Percentiles rank a stretch among this genome's conserved stretches.
Evolutionary conservation across 2,888 invertebrate species (phyloP).

Genomic region (Lochmaea capreae): DNA sequence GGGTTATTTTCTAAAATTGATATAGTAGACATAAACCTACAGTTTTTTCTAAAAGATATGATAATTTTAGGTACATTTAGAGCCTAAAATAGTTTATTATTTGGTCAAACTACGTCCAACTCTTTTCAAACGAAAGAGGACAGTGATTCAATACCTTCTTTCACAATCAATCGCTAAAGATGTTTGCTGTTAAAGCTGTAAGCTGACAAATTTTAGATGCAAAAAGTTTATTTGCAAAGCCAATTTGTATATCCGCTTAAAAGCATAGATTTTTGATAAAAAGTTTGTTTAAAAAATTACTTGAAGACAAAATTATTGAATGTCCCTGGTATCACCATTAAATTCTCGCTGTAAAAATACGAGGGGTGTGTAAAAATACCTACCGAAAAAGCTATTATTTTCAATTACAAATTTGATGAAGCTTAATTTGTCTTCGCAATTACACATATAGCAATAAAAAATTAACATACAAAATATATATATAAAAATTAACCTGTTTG

Average conservation of each 20-base stretch:
- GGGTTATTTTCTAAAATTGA: too few relatives aligned
- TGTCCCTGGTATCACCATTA: too few relatives aligned
- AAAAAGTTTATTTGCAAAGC: neutral
- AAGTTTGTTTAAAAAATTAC: too few relatives aligned
- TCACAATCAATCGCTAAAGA: neutral
- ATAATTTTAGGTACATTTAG: neutral
- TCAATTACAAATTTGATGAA: neutral
- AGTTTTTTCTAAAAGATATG: neutral
- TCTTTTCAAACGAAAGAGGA: neutral
- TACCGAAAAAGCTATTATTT: too few relatives aligned
- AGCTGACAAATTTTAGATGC: neutral
- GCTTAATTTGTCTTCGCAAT: neutral
- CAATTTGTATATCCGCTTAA: too few relatives aligned
- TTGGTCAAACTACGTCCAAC: neutral
- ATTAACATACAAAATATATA: conserved; percentile 3
- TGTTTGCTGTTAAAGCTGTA: neutral
- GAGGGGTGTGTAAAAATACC: too few relatives aligned
- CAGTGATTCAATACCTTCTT: neutral
- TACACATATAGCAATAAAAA: neutral
- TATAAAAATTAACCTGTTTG: neutral
- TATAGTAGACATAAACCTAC: too few relatives aligned
- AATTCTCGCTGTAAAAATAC: too few relatives aligned
- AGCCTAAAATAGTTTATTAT: neutral
- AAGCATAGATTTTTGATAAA: too few relatives aligned
- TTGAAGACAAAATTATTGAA: too few relatives aligned